Evolutionary conservation across 2,888 invertebrate species (phyloP), one percentile per base, ranked within the genome.

Genomic region (Acleris cristana): DNA sequence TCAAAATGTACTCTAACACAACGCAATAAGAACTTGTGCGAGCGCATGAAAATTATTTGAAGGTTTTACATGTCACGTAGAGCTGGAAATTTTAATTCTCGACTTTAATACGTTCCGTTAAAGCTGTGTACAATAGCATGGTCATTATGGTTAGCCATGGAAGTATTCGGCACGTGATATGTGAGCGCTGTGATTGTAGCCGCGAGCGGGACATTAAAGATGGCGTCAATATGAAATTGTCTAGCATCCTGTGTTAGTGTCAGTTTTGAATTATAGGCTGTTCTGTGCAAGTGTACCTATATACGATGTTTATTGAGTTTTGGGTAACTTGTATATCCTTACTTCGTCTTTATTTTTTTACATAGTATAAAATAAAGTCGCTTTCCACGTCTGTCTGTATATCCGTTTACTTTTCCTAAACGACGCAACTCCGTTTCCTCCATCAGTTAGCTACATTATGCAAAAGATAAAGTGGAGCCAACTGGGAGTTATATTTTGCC

Each of bases 161-260:
- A 40, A 19, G 21, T 56, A 44, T 56, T 58, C 8, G 48, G 58
- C 23, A 48, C 61, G 61, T 61, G 61, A 66, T 56, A 30, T 61
- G 61, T 62, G 52, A 57, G 61, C 54, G 65, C 26, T 48, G 61
- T 57, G 61, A 66, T 62, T 66, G 52, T 21, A 7, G 45, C 66
- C 61, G 12, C 45, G 34, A 61, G 66, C 52, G 34, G 45, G 66
- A n/a, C 23, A 66, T 66, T 66, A 66, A 61, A 56, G 61, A 56
- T 16, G 30, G 58, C 58, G 52, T 64, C 58, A 48, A 56, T 53
- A 45, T 19, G 56, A 62, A 61, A 62, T 51, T 62, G 56, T 62
- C 49, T 61, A 51, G 61, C 44, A 34, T 34, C 60, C 34, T 19
- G 53, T 30, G 58, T 44, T 51, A 58, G 21, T 26, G 66, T 52